These are phyloP conservation scores for Aphaenogaster floridana DNA, from an alignment of 1,140 invertebrate genomes.

Conservation along the genomic window DNA sequence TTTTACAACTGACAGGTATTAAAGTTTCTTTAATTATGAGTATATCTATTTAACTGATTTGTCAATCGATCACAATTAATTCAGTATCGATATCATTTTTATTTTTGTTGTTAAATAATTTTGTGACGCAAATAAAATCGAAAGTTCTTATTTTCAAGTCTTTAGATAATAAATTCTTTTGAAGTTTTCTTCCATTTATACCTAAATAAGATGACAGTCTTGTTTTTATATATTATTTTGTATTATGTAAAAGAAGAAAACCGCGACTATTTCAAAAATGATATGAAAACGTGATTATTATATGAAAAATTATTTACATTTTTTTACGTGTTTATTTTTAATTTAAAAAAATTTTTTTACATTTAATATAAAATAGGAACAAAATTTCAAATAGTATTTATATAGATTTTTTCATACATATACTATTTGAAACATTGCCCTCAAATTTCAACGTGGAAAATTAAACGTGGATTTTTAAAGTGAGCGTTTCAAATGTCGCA, in stretches of 20 bases:
- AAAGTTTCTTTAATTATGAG: neutral
- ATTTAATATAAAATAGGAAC: neutral
- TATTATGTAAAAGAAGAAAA: neutral
- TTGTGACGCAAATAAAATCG: neutral
- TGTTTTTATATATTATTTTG: too few species aligned
- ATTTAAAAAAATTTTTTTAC: neutral
- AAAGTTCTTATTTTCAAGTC: neutral
- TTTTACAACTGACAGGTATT: neutral
- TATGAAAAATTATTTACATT: neutral
- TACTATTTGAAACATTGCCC: neutral
- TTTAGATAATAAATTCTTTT: neutral
- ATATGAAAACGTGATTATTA: neutral
- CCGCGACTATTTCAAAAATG: neutral
- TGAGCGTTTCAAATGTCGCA: constrained; percentile 4
- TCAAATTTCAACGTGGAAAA: constrained; percentile 20
- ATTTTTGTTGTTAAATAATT: neutral
- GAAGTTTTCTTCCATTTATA: neutral
- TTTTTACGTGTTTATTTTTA: neutral
- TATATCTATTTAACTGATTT: neutral
- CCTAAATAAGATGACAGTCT: neutral
- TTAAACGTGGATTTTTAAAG: neutral
- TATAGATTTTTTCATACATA: constrained; percentile 5
- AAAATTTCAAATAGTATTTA: neutral
- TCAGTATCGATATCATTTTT: neutral
- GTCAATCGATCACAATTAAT: constrained; percentile 28